Percentiles rank a stretch among this genome's conserved stretches.
Evolutionary conservation across 2,113 vertebrate species (phyloP).

Genomic region (Atrichornis clamosus): DNA sequence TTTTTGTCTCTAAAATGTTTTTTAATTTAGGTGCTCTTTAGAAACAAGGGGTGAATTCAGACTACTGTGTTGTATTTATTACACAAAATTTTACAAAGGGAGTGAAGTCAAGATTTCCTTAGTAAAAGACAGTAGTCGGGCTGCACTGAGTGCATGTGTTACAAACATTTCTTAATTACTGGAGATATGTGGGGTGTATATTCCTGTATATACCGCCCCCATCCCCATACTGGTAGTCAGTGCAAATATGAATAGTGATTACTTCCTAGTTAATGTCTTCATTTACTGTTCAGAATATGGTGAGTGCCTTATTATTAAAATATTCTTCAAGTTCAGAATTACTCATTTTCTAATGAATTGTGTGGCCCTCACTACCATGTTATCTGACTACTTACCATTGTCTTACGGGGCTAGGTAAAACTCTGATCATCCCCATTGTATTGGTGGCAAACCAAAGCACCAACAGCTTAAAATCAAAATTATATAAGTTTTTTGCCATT

Average conservation of each 20-base stretch:
- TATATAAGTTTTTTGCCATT: neutral
- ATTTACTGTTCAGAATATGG: neutral
- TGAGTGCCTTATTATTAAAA: neutral
- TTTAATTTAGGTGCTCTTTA: neutral
- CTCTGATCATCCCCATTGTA: neutral
- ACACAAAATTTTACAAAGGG: neutral
- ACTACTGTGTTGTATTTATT: neutral
- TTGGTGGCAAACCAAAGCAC: neutral
- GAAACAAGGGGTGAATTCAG: neutral
- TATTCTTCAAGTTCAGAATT: neutral
- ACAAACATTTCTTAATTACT: neutral
- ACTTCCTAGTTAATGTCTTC: neutral
- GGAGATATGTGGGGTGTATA: neutral
- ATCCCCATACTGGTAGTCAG: neutral
- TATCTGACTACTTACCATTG: neutral
- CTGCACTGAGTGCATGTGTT: neutral
- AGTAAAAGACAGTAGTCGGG: neutral
- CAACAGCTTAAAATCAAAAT: neutral
- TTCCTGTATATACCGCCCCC: neutral
- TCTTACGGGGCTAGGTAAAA: neutral
- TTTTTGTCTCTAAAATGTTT: neutral
- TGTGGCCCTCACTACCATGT: neutral
- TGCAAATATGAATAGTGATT: neutral
- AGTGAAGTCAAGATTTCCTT: neutral
- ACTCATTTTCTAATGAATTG: neutral